phyloP scores from a whole-genome alignment of 2,797 vertebrate genomes.

The Dromococcyx pavoninus region DNA sequence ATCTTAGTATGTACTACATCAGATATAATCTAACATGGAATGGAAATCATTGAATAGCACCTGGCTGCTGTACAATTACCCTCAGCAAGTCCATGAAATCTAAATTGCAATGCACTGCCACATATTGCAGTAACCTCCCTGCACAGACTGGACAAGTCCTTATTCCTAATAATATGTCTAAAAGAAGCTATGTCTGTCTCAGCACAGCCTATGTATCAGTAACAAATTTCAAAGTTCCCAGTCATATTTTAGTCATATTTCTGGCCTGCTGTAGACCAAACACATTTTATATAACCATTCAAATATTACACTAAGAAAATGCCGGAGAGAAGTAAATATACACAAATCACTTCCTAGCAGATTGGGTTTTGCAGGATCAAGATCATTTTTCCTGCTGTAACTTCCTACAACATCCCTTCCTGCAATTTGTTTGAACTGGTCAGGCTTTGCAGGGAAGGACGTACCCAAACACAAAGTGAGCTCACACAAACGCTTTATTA shows the following conservation, averaged over 20 bases:
- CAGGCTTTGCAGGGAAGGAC: neutral
- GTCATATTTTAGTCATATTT: neutral
- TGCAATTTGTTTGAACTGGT: neutral
- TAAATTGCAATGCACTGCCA: neutral
- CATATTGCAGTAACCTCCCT: neutral
- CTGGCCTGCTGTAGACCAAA: neutral
- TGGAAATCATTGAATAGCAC: conserved; percentile 37
- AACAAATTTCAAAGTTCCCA: neutral
- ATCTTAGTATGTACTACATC: neutral
- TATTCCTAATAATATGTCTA: neutral
- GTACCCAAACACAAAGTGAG: fast-evolving
- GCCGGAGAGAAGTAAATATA: neutral
- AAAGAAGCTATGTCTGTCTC: neutral
- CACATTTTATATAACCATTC: neutral
- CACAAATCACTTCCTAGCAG: neutral
- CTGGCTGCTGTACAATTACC: neutral
- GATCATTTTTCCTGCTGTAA: neutral
- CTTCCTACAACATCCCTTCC: neutral
- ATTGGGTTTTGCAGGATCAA: neutral
- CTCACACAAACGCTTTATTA: neutral
- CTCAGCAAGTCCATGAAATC: conserved; percentile 28
- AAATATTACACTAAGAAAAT: neutral
- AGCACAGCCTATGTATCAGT: neutral
- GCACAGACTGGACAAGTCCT: neutral
- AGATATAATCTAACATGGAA: conserved; percentile 27